phyloP scores from a whole-genome alignment of 1,140 invertebrate species.

The Calosoma granatense region DNA sequence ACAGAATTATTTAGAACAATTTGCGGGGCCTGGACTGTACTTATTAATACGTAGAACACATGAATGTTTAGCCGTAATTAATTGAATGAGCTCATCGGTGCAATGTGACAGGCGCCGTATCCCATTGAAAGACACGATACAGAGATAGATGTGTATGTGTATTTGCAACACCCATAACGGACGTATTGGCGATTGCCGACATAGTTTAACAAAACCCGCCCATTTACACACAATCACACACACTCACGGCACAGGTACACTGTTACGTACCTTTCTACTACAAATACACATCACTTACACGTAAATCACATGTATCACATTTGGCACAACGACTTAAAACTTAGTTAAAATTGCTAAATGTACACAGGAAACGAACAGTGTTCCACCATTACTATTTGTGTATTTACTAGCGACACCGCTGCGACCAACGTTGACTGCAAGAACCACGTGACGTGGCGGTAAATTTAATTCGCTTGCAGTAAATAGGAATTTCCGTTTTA shows the following conservation, averaged over 20 bases:
- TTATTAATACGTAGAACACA: neutral
- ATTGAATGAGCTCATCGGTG: constrained; percentile 18
- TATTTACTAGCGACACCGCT: neutral
- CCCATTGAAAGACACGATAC: neutral
- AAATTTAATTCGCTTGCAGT: neutral
- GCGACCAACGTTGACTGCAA: neutral
- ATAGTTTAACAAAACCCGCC: constrained; percentile 6
- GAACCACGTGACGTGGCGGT: constrained; percentile 8
- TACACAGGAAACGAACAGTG: constrained; percentile 8
- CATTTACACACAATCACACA: neutral
- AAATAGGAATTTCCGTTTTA: constrained; percentile 1
- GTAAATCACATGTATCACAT: constrained; percentile 3
- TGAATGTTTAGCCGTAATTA: constrained; percentile 23
- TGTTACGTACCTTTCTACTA: neutral
- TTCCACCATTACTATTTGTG: constrained; percentile 11
- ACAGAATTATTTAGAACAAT: too few species aligned
- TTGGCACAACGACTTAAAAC: neutral
- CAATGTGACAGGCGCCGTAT: neutral
- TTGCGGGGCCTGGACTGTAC: neutral
- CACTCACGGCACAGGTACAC: neutral
- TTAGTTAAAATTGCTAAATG: constrained; percentile 6
- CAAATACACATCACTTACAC: constrained; percentile 3
- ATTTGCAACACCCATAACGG: constrained; percentile 10
- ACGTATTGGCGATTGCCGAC: neutral
- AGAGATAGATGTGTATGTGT: neutral